Evolutionary conservation across 2,797 vertebrate species (phyloP).

Genomic region (Karalla daura): DNA sequence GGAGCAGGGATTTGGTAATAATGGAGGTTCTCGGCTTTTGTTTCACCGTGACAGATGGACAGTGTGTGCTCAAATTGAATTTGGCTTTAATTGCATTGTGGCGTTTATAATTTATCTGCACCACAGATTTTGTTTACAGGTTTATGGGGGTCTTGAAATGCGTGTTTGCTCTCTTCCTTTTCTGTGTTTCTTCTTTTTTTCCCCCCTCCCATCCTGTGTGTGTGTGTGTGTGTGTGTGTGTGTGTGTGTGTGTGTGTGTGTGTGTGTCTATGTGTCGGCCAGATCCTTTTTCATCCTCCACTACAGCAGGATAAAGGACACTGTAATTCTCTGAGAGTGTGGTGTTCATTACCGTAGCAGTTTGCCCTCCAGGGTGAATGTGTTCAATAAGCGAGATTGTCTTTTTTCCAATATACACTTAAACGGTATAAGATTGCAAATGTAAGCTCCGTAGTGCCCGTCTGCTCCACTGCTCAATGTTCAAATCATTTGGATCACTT

Average conservation of each 20-base stretch:
- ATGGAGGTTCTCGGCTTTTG: constrained; percentile 96
- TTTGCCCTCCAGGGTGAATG: constrained; percentile 89
- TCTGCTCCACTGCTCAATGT: constrained; percentile 81
- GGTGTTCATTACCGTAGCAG: constrained; percentile 91
- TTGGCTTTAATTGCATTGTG: constrained; percentile 99
- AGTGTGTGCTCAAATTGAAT: constrained; percentile 99
- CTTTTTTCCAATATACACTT: constrained; percentile 86
- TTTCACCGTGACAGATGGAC: constrained; percentile 99
- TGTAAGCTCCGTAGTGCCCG: constrained; percentile 78
- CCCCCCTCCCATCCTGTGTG: neutral
- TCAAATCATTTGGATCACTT: constrained; percentile 83
- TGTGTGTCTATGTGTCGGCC: constrained; percentile 53
- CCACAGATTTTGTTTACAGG: constrained; percentile 99
- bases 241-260: constrained; percentile 6
- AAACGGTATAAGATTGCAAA: constrained; percentile 85
- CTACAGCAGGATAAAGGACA: constrained; percentile 89
- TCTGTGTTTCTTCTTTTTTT: constrained; percentile 9
- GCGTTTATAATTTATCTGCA: constrained; percentile 99
- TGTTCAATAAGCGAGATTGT: constrained; percentile 91
- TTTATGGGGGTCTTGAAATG: constrained; percentile 94
- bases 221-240: constrained; percentile 11
- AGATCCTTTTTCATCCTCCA: constrained; percentile 81
- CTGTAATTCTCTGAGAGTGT: constrained; percentile 91
- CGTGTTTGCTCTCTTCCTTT: constrained; percentile 79
- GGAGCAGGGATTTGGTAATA: constrained; percentile 97